These are phyloP conservation scores for Calephelis nemesis DNA, from an alignment of 1,140 invertebrate species.

Conservation along the genomic window DNA sequence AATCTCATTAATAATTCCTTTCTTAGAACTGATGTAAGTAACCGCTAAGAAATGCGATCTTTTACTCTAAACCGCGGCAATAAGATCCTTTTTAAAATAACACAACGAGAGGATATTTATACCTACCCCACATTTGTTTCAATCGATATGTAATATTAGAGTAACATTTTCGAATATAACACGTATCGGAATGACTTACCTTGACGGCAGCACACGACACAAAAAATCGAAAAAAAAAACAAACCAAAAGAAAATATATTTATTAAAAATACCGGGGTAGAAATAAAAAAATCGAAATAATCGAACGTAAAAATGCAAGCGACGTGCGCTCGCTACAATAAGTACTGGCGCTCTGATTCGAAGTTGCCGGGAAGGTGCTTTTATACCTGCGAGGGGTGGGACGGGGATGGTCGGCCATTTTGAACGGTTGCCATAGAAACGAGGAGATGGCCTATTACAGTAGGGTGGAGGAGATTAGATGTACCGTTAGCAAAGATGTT, in stretches of 20 bases:
- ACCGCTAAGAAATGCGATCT: slow-evolving; percentile 5
- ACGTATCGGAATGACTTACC: slow-evolving; percentile 35
- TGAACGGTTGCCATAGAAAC: slow-evolving; percentile 65
- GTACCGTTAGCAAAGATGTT: slow-evolving; percentile 48
- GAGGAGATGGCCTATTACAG: slow-evolving; percentile 76
- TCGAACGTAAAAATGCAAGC: slow-evolving; percentile 41
- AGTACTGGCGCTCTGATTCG: slow-evolving; percentile 64
- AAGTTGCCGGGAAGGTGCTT: slow-evolving; percentile 45
- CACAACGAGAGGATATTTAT: slow-evolving; percentile 47
- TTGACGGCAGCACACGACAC: slow-evolving; percentile 38
- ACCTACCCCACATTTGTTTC: slow-evolving; percentile 43
- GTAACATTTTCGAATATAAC: slow-evolving; percentile 31
- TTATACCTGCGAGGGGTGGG: slow-evolving; percentile 55
- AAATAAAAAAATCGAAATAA: slow-evolving; percentile 37
- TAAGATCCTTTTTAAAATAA: slow-evolving; percentile 35
- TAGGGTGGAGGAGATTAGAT: slow-evolving; percentile 73
- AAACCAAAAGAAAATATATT: slow-evolving; percentile 39
- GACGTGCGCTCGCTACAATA: slow-evolving; percentile 42
- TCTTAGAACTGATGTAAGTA: not conserved
- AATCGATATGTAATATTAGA: slow-evolving; percentile 56
- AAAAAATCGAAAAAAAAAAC: slow-evolving; percentile 37
- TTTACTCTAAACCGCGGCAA: slow-evolving; percentile 33
- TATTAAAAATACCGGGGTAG: slow-evolving; percentile 19
- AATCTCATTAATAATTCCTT: slow-evolving; percentile 12
- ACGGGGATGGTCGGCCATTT: slow-evolving; percentile 61